Percentiles rank a stretch among this genome's conserved stretches.
Evolutionary conservation across 1,140 invertebrate species (phyloP).

Genomic region (Aphelenchoides avenae): DNA sequence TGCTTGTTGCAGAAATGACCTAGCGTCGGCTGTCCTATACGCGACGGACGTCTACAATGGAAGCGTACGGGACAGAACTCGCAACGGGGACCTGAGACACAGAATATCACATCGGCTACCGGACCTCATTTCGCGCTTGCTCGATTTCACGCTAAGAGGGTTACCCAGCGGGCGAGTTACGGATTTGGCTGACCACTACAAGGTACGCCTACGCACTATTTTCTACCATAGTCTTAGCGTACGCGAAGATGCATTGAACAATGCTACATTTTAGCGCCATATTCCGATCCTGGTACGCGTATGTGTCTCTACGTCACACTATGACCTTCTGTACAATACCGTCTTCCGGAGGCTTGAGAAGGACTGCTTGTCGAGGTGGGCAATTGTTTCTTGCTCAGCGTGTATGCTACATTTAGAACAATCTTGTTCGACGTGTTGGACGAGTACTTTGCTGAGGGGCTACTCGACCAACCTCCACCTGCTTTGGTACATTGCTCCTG

Average conservation of each 20-base stretch:
- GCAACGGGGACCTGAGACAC: not conserved
- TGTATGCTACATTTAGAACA: not conserved
- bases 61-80: constrained; percentile 12
- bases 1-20: constrained; percentile 35
- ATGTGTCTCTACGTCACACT: constrained; percentile 37
- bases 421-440: constrained; percentile 47
- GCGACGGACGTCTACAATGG: constrained; percentile 44
- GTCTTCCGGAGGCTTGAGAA: constrained; percentile 52
- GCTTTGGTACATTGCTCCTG: no score
- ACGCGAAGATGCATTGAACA: not conserved
- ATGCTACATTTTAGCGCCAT: constrained; percentile 33
- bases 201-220: constrained; percentile 23
- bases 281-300: constrained; percentile 41
- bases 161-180: constrained; percentile 31
- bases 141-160: constrained; percentile 38
- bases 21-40: constrained; percentile 40
- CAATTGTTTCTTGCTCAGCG: not conserved
- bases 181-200: constrained; percentile 42
- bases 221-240: constrained; percentile 19
- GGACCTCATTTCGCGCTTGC: constrained; percentile 45
- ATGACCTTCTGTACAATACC: constrained; percentile 35
- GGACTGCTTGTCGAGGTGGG: constrained; percentile 60
- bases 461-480: constrained; percentile 64
- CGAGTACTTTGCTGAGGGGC: constrained; percentile 64
- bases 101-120: constrained; percentile 17